Percentiles rank a stretch among this genome's conserved stretches.
Conservation (phyloP, 2,113 vertebrate genomes). For the Oenanthe oenanthe region DNA sequence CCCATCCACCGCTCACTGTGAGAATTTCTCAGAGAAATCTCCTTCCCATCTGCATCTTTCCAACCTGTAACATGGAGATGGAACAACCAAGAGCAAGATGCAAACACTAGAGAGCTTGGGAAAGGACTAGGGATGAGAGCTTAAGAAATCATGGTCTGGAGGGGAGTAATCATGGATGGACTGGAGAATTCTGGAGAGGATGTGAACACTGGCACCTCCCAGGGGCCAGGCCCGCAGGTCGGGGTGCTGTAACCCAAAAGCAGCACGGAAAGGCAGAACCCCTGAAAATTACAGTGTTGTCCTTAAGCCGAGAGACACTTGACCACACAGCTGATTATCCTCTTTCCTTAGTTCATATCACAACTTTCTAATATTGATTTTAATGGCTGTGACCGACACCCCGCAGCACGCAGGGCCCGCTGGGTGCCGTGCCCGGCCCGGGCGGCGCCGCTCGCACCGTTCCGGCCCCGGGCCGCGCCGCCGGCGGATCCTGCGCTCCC, state of each 20-base stretch:
- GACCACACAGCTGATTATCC: fast-evolving
- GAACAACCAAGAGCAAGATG: no score
- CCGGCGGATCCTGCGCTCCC: fast-evolving
- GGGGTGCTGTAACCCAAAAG: fast-evolving
- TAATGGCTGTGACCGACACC: fast-evolving
- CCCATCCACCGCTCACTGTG: fast-evolving
- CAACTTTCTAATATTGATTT: fast-evolving
- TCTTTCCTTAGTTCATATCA: fast-evolving
- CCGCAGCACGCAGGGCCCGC: fast-evolving
- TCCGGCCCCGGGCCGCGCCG: fast-evolving
- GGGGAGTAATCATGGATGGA: fast-evolving
- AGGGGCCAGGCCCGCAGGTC: fast-evolving
- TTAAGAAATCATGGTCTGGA: background rate
- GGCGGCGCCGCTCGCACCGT: fast-evolving
- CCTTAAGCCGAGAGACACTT: background rate
- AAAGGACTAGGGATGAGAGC: background rate
- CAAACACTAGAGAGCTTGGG: fast-evolving
- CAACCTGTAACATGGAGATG: background rate
- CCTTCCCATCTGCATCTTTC: background rate
- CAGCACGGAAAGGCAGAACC: fast-evolving
- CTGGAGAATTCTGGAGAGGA: no score
- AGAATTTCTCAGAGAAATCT: no score
- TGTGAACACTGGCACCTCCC: fast-evolving
- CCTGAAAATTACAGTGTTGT: fast-evolving
- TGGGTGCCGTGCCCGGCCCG: fast-evolving